Conservation (phyloP, 35 echinoderm and acorn worm species). For the Diadema setosum region DNA sequence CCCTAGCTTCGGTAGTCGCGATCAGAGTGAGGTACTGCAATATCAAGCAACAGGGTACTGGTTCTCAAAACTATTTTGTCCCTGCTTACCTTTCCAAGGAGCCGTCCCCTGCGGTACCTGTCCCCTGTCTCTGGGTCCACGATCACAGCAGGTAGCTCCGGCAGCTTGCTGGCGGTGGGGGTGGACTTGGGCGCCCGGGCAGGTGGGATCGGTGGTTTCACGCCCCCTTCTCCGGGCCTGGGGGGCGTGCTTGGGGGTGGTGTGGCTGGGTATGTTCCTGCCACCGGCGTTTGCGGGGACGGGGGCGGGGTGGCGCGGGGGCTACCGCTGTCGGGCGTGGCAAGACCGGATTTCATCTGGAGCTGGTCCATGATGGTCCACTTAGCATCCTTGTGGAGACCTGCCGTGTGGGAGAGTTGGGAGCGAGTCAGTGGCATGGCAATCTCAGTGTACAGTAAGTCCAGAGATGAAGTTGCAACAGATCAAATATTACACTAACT, state of each 20-base stretch:
- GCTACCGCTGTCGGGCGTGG: background rate
- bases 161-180: background rate
- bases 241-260: background rate
- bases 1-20: too few relatives aligned
- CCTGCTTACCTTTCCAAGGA: slow-evolving; percentile 72
- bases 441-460: too few relatives aligned
- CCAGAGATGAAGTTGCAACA: too few relatives aligned
- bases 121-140: slow-evolving; percentile 59
- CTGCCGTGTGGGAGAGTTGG: background rate
- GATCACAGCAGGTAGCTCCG: slow-evolving; percentile 61
- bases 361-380: background rate
- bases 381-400: background rate
- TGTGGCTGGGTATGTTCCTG: background rate
- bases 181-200: background rate
- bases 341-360: background rate
- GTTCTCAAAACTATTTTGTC: too few relatives aligned
- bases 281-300: background rate
- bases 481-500: too few relatives aligned
- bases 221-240: background rate
- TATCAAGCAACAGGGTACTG: too few relatives aligned
- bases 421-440: slow-evolving; percentile 4
- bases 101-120: slow-evolving; percentile 59
- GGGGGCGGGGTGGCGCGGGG: background rate
- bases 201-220: background rate
- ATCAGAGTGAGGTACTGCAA: too few relatives aligned